Percentiles rank a stretch among this genome's conserved stretches.
Evolutionary conservation across 1,140 invertebrate species (phyloP).

Genomic region (Notospermus geniculatus): DNA sequence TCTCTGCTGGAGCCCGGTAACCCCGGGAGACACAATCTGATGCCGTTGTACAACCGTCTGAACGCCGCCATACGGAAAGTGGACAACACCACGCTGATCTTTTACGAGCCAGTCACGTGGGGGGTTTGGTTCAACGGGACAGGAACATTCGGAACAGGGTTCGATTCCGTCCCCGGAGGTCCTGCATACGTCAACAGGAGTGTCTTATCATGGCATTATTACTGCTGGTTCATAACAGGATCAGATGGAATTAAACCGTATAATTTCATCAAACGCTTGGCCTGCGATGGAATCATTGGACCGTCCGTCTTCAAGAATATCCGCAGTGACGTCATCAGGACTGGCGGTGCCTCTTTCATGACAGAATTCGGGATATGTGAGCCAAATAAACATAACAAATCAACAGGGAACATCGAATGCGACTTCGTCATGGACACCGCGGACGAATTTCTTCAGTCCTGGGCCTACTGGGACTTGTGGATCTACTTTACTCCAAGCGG

Average conservation of each 20-base stretch:
- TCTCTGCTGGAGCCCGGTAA: constrained; percentile 28
- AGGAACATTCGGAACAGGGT: constrained; percentile 28
- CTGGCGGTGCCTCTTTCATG: constrained; percentile 30
- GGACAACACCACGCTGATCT: constrained; percentile 29
- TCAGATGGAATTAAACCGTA: constrained; percentile 5
- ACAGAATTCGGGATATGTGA: constrained; percentile 38
- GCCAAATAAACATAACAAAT: constrained; percentile 18
- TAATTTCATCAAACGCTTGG: constrained; percentile 12
- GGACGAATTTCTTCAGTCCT: constrained; percentile 31
- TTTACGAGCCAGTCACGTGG: constrained; percentile 41
- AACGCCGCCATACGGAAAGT: constrained; percentile 28
- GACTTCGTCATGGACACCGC: constrained; percentile 25
- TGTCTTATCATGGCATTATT: constrained; percentile 36
- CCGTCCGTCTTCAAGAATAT: constrained; percentile 17
- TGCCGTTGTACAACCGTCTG: constrained; percentile 29
- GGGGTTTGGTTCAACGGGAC: constrained; percentile 24
- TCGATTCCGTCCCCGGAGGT: constrained; percentile 30
- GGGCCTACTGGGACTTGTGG: constrained; percentile 37
- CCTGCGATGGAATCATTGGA: constrained; percentile 31
- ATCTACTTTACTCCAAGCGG: constrained; percentile 26
- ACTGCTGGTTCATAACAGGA: constrained; percentile 29
- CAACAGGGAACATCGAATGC: constrained; percentile 28
- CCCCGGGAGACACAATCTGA: constrained; percentile 28
- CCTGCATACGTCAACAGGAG: constrained; percentile 15
- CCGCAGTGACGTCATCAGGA: constrained; percentile 14